phyloP scores from a whole-genome alignment of 2,888 invertebrate species.

The Ectemnius lituratus region DNA sequence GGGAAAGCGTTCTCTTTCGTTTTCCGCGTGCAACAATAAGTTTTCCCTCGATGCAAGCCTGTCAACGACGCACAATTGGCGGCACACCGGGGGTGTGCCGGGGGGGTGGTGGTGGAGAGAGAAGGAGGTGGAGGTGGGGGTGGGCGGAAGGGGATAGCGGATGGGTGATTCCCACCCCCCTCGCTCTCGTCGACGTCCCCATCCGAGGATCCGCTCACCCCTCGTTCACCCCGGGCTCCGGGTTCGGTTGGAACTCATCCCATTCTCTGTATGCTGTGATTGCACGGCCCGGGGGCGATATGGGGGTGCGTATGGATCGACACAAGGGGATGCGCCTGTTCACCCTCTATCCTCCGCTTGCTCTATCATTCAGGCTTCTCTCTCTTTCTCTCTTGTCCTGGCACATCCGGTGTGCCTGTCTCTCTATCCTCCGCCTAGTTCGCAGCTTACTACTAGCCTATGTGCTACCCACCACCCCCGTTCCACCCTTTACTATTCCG shows the following conservation, averaged over 20 bases:
- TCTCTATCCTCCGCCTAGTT: slow-evolving; percentile 43
- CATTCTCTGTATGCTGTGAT: slow-evolving; percentile 74
- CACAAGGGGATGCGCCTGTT: slow-evolving; percentile 60
- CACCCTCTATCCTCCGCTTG: slow-evolving; percentile 44
- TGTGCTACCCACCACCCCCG: slow-evolving; percentile 23
- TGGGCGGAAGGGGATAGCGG: slow-evolving; percentile 27
- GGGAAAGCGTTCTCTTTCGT: slow-evolving; percentile 66
- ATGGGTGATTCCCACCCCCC: slow-evolving; percentile 50
- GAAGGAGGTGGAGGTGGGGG: slow-evolving; percentile 29
- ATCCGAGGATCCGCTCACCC: slow-evolving; percentile 36
- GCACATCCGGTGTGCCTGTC: slow-evolving; percentile 53
- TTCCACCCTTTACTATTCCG: slow-evolving; percentile 30
- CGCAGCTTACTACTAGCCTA: slow-evolving; percentile 26
- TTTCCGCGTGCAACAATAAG: slow-evolving; percentile 72
- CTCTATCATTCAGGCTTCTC: slow-evolving; percentile 34
- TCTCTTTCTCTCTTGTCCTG: slow-evolving; percentile 33
- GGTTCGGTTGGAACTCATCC: slow-evolving; percentile 66
- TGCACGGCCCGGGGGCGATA: slow-evolving; percentile 74
- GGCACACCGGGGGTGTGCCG: slow-evolving; percentile 51
- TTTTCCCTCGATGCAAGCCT: slow-evolving; percentile 72
- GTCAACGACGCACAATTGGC: slow-evolving; percentile 75
- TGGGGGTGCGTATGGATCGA: slow-evolving; percentile 72
- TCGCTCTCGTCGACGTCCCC: slow-evolving; percentile 24
- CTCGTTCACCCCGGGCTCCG: slow-evolving; percentile 31
- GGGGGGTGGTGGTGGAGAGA: slow-evolving; percentile 2